A percentile compares a stretch with the other conserved stretches of the same genome.
These are phyloP conservation scores for Pseudomugil gertrudae DNA, from an alignment of 2,797 vertebrate genomes.

Conservation along the genomic window DNA sequence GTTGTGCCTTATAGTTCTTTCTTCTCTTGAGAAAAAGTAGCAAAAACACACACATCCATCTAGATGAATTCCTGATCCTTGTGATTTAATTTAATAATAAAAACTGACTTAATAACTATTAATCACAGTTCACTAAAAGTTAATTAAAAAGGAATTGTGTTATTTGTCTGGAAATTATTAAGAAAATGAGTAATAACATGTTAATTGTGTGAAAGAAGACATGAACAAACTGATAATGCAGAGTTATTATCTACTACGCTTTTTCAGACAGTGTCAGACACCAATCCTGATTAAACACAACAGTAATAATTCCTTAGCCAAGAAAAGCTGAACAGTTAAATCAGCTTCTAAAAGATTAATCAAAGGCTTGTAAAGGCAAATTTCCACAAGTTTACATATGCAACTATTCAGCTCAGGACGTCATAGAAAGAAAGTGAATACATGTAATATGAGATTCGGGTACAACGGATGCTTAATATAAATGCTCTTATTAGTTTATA, in stretches of 20 bases:
- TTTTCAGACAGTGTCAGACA: constrained; percentile 3
- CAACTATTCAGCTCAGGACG: not conserved
- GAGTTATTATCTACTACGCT: constrained; percentile 2
- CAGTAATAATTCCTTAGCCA: constrained; percentile 1
- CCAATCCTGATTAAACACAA: constrained; percentile 8
- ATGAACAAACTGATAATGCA: constrained; percentile 11
- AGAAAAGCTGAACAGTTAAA: not conserved
- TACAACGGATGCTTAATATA: too few relatives aligned
- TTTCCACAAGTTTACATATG: not conserved
- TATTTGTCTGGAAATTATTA: constrained; percentile 26
- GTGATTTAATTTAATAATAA: constrained; percentile 44
- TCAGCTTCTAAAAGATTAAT: not conserved
- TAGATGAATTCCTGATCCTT: constrained; percentile 5
- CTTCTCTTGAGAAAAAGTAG: too few relatives aligned
- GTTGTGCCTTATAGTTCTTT: too few relatives aligned
- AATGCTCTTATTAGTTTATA: not conserved
- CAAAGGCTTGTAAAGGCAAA: not conserved
- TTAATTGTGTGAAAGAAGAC: not conserved
- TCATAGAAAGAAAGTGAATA: not conserved
- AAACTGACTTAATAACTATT: constrained; percentile 40
- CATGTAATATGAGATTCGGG: too few relatives aligned
- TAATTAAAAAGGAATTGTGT: constrained; percentile 49
- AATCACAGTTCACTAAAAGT: constrained; percentile 33
- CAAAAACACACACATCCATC: not conserved
- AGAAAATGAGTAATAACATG: too few relatives aligned